Evolutionary conservation across 2,797 vertebrate species (phyloP).

Genomic region (Poliocrania exsul): DNA sequence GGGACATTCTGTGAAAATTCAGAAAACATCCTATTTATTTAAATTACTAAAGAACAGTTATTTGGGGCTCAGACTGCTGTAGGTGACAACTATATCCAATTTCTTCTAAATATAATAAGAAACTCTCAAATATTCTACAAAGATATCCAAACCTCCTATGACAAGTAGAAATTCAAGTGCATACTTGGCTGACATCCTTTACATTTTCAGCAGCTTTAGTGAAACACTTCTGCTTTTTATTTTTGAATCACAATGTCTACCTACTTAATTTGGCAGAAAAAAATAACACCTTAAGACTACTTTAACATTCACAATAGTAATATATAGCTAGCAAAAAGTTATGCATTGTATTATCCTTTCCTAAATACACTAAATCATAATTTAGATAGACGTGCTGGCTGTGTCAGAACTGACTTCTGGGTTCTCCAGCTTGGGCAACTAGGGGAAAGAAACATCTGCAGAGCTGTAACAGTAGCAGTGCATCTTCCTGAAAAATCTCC

Average conservation of each 20-base stretch:
- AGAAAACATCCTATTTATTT: background rate
- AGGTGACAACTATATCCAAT: background rate
- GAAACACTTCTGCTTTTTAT: background rate
- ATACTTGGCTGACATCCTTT: background rate
- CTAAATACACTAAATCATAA: background rate
- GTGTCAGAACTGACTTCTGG: background rate
- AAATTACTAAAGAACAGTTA: background rate
- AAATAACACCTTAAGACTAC: background rate
- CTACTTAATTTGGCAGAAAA: background rate
- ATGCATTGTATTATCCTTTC: background rate
- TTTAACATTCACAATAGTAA: background rate
- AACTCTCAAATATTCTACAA: background rate
- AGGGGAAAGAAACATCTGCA: background rate
- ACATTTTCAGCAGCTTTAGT: background rate
- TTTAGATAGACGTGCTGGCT: background rate
- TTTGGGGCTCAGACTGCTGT: background rate
- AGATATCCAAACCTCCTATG: background rate
- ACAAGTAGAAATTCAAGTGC: background rate
- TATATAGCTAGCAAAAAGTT: background rate
- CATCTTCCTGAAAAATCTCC: background rate
- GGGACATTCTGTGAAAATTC: background rate
- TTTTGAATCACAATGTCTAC: background rate
- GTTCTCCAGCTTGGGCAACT: background rate
- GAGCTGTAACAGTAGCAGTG: background rate
- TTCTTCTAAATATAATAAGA: background rate